Evolutionary conservation across 2,797 vertebrate genomes (phyloP).

Genomic region (Craterocephalus amniculus): DNA sequence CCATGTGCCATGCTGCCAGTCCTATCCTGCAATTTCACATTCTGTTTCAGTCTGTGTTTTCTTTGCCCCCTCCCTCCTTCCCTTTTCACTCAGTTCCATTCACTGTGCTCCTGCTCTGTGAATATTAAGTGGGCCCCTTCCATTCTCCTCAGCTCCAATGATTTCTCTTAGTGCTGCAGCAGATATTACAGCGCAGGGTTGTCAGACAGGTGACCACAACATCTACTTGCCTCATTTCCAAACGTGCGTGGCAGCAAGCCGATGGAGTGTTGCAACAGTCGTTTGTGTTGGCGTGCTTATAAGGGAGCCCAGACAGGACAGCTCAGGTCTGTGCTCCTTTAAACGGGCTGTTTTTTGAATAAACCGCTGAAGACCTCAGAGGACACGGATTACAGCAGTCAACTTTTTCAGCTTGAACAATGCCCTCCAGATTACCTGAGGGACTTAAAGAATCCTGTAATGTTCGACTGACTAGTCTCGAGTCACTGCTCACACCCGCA

Average conservation of each 20-base stretch:
- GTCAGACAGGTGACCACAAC: conserved; percentile 59
- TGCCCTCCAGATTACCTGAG: conserved; percentile 59
- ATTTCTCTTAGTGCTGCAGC: conserved; percentile 60
- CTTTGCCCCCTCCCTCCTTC: conserved; percentile 24
- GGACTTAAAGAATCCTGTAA: conserved; percentile 60
- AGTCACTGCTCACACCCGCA: conserved; percentile 41
- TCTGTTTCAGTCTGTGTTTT: conserved; percentile 77
- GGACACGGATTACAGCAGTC: conserved; percentile 59
- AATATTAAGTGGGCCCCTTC: conserved; percentile 83
- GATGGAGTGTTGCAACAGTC: conserved; percentile 22
- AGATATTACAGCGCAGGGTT: conserved; percentile 31
- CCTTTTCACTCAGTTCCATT: conserved; percentile 79
- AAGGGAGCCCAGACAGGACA: conserved; percentile 39
- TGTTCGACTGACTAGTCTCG: conserved; percentile 43
- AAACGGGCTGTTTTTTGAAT: conserved; percentile 54
- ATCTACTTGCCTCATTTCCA: conserved; percentile 39
- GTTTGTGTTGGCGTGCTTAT: conserved; percentile 48
- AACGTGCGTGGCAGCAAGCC: conserved; percentile 16
- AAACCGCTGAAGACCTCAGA: conserved; percentile 55
- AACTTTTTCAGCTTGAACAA: conserved; percentile 64
- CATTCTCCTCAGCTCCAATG: conserved; percentile 76
- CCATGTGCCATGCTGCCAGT: conserved; percentile 65
- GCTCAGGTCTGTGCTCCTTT: conserved; percentile 24
- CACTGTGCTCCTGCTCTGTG: conserved; percentile 76
- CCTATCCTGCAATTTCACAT: conserved; percentile 80